phyloP scores from a whole-genome alignment of 2,113 vertebrate species.

The Ceratotherium simum region DNA sequence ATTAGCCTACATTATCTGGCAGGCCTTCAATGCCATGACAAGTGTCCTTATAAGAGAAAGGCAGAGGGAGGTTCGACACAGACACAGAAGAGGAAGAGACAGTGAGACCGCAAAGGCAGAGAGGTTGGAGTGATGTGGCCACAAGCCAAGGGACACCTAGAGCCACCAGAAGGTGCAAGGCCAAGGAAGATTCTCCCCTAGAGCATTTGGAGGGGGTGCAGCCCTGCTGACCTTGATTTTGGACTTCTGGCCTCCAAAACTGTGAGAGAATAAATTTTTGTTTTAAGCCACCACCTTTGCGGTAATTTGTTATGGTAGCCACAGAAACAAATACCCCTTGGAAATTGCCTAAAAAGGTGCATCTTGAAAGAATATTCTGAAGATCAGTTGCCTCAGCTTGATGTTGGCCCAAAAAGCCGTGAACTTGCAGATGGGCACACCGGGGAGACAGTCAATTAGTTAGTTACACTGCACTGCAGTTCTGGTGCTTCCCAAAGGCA shows the following conservation, averaged over 20 bases:
- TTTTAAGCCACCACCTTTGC: not conserved
- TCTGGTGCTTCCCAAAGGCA: not conserved
- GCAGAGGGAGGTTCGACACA: not conserved
- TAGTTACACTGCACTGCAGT: accelerated
- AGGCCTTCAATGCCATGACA: not conserved
- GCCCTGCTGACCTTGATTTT: not conserved
- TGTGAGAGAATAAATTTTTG: not conserved
- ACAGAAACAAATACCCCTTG: not conserved
- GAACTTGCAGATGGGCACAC: not conserved
- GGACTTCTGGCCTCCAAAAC: not conserved
- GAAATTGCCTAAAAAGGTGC: not conserved
- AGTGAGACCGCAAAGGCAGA: not conserved
- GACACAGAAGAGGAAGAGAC: not conserved
- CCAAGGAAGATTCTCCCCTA: not conserved
- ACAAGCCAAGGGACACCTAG: not conserved
- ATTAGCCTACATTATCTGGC: not conserved
- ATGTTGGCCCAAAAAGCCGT: accelerated
- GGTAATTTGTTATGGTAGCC: not conserved
- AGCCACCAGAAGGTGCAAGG: not conserved
- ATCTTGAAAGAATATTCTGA: not conserved
- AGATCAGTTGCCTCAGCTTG: not conserved
- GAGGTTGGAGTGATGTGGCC: not conserved
- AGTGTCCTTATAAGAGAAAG: not conserved
- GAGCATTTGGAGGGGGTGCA: not conserved
- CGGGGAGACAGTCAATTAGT: not conserved